Percentiles rank a stretch among this genome's conserved stretches.
Conservation (phyloP, 92 coral and sea anemone genomes). For the Porites cylindrica region DNA sequence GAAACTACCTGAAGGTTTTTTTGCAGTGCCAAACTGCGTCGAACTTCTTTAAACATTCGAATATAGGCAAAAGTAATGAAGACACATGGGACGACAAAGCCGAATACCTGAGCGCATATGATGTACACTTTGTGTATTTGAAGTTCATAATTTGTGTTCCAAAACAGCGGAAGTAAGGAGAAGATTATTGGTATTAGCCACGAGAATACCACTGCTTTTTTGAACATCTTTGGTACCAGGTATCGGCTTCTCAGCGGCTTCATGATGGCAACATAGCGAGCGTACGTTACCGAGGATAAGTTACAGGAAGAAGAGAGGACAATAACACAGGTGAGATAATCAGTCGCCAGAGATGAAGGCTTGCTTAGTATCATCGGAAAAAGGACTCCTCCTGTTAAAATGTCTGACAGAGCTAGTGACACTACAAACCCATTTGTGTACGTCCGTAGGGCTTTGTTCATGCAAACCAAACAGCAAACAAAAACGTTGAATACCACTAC, state of each 20-base stretch:
- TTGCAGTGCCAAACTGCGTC: conserved; percentile 50
- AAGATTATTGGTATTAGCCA: conserved; percentile 66
- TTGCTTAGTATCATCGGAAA: conserved; percentile 61
- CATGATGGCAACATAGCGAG: conserved; percentile 71
- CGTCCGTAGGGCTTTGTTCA: conserved; percentile 63
- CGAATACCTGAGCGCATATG: conserved; percentile 61
- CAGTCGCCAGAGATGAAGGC: conserved; percentile 59
- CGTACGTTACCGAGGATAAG: conserved; percentile 74
- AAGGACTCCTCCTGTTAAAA: conserved; percentile 69
- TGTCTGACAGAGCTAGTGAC: conserved; percentile 79
- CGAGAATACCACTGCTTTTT: conserved; percentile 34
- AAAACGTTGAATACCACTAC: conserved; percentile 65
- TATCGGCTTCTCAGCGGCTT: conserved; percentile 63
- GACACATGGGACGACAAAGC: conserved; percentile 66
- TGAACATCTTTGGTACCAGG: conserved; percentile 53
- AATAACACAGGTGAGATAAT: conserved; percentile 50
- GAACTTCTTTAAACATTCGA: conserved; percentile 64
- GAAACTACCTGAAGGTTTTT: conserved; percentile 2
- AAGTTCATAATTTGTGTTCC: conserved; percentile 50
- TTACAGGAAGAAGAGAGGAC: conserved; percentile 73
- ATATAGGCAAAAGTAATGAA: conserved; percentile 67
- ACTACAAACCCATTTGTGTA: conserved; percentile 74
- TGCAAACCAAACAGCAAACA: conserved; percentile 68
- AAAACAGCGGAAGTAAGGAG: conserved; percentile 70
- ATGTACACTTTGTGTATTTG: conserved; percentile 65